These are phyloP conservation scores for Romanogobio albipinnatus DNA, from an alignment of 2,113 vertebrate genomes.

Conservation along the genomic window DNA sequence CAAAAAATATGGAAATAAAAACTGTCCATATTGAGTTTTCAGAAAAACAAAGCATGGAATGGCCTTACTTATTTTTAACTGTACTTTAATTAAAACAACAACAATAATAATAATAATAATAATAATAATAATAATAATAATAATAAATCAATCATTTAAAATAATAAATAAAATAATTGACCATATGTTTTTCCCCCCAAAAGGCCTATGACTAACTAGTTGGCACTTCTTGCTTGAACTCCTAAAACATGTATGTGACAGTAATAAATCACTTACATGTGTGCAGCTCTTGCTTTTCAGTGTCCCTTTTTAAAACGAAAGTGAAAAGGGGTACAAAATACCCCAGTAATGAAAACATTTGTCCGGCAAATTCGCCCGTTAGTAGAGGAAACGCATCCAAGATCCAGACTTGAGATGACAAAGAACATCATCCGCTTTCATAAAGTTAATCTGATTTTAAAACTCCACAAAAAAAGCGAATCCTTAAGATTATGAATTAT, in stretches of 20 bases:
- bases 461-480: neutral
- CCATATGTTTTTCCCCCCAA: too few species aligned
- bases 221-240: neutral
- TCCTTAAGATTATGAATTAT: neutral
- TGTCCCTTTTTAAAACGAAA: constrained; percentile 66
- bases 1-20: too few species aligned
- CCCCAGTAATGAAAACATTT: constrained; percentile 68
- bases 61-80: too few species aligned
- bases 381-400: constrained; percentile 56
- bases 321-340: constrained; percentile 65
- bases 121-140: too few species aligned
- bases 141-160: too few species aligned
- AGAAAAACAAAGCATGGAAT: too few species aligned
- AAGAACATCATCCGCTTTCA: constrained; percentile 26
- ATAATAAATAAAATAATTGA: neutral
- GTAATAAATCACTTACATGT: constrained; percentile 60
- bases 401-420: constrained; percentile 38
- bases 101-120: too few species aligned
- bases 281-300: constrained; percentile 56
- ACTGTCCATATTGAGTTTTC: too few species aligned
- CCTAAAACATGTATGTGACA: neutral
- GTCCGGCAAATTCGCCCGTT: constrained; percentile 50
- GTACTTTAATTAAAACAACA: too few species aligned
- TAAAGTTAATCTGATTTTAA: neutral
- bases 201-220: neutral